Evolutionary conservation across 1,140 invertebrate species (phyloP).

Genomic region (Phenacoccus solenopsis): DNA sequence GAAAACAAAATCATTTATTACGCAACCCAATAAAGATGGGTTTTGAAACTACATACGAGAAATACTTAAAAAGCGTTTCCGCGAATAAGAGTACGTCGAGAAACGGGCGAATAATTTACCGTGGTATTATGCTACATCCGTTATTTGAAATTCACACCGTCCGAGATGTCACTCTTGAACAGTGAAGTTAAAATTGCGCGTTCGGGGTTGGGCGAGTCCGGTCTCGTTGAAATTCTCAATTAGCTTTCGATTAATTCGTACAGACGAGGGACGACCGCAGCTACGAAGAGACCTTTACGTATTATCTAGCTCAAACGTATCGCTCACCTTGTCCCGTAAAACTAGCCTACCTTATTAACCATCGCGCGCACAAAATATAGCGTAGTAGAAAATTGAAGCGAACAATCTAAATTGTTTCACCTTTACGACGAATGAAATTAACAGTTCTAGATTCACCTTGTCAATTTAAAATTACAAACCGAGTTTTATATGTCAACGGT

Average conservation of each 20-base stretch:
- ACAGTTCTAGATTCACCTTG: conserved; percentile 1
- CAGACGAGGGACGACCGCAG: too few species aligned
- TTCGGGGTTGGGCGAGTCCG: not conserved
- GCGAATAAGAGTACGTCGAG: not conserved
- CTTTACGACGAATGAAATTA: not conserved
- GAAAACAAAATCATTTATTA: too few species aligned
- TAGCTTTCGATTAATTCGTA: not conserved
- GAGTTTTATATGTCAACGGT: not conserved
- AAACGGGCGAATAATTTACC: too few species aligned
- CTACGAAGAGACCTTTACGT: not conserved
- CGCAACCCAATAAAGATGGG: too few species aligned
- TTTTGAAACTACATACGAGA: too few species aligned
- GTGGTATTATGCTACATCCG: not conserved
- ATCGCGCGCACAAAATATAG: not conserved
- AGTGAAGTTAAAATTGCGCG: not conserved
- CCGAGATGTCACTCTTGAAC: not conserved
- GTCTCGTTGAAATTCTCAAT: not conserved
- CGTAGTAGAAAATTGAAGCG: not conserved
- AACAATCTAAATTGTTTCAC: not conserved
- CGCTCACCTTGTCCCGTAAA: not conserved
- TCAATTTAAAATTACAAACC: not conserved
- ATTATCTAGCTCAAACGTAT: too few species aligned
- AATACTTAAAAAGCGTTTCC: not conserved
- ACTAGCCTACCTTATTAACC: not conserved
- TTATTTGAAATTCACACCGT: not conserved